A percentile compares a stretch with the other conserved stretches of the same genome.
phyloP scores from a whole-genome alignment of 2,113 vertebrate species.

The Acrocephalus arundinaceus region DNA sequence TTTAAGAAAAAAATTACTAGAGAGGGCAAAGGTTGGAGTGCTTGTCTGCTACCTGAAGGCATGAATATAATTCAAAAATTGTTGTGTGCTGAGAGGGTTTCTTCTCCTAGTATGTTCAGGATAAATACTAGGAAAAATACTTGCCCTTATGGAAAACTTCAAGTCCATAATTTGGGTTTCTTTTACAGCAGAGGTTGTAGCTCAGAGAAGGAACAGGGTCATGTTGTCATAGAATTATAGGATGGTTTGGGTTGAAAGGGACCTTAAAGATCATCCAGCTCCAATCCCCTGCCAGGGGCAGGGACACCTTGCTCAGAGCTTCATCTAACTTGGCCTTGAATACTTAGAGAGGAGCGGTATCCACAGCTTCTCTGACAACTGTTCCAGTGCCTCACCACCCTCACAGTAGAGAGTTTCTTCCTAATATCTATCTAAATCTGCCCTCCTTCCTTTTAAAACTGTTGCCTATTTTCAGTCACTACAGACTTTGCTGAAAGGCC shows the following conservation, averaged over 20 bases:
- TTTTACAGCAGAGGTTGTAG: not conserved
- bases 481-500: not conserved
- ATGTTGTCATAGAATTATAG: not conserved
- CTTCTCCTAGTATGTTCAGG: not conserved
- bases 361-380: not conserved
- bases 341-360: not conserved
- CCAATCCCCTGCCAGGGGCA: not conserved
- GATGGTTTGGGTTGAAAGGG: not conserved
- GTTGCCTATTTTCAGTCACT: not conserved
- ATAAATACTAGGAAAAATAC: not conserved
- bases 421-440: not conserved
- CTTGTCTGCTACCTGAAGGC: not conserved
- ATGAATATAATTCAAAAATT: not conserved
- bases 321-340: not conserved
- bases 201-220: not conserved
- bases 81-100: fast-evolving
- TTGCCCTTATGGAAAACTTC: not conserved
- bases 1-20: not conserved
- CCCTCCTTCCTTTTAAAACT: not conserved
- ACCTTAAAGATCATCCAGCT: not conserved
- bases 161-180: not conserved
- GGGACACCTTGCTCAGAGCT: not conserved
- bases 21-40: not conserved
- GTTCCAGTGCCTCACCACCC: not conserved
- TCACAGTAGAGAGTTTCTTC: not conserved